Percentiles rank a stretch among this genome's conserved stretches.
phyloP scores from a whole-genome alignment of 2,888 invertebrate genomes.

The Biston betularia region DNA sequence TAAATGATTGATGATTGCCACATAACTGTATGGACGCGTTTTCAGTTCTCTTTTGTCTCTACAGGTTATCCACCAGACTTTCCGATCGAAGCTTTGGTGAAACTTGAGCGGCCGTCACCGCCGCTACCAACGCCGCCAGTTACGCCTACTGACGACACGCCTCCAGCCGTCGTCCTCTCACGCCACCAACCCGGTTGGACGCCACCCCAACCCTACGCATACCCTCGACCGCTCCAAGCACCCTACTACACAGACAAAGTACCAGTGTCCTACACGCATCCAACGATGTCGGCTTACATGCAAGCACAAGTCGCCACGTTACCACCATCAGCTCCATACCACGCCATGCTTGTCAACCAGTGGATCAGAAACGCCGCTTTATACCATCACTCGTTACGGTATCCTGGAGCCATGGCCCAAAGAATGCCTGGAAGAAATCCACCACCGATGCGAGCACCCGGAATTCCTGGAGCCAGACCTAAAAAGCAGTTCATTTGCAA shows the following conservation, averaged over 20 bases:
- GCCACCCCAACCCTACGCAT: slow-evolving; percentile 70
- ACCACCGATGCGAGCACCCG: slow-evolving; percentile 84
- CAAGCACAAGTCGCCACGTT: slow-evolving; percentile 80
- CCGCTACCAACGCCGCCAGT: slow-evolving; percentile 90
- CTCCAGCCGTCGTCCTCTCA: slow-evolving; percentile 79
- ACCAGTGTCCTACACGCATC: slow-evolving; percentile 71
- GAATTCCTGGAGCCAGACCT: slow-evolving; percentile 87
- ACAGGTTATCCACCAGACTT: slow-evolving; percentile 87
- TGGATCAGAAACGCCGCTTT: slow-evolving; percentile 91
- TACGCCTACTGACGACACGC: slow-evolving; percentile 89
- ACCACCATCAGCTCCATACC: slow-evolving; percentile 81
- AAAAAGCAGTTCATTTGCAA: slow-evolving; percentile 98
- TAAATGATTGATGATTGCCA: too few species aligned
- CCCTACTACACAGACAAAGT: slow-evolving; percentile 75
- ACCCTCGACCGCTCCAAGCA: slow-evolving; percentile 74
- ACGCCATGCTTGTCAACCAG: slow-evolving; percentile 89
- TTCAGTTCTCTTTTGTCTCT: slow-evolving; percentile 44
- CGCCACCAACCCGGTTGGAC: slow-evolving; percentile 75
- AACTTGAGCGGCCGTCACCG: slow-evolving; percentile 86
- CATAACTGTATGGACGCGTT: too few species aligned
- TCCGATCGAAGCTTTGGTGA: slow-evolving; percentile 85
- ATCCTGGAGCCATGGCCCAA: slow-evolving; percentile 81
- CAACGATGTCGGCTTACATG: slow-evolving; percentile 76
- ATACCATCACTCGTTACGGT: slow-evolving; percentile 86
- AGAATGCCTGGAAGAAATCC: slow-evolving; percentile 83